phyloP scores from a whole-genome alignment of 2,113 vertebrate genomes.

The Apus apus region DNA sequence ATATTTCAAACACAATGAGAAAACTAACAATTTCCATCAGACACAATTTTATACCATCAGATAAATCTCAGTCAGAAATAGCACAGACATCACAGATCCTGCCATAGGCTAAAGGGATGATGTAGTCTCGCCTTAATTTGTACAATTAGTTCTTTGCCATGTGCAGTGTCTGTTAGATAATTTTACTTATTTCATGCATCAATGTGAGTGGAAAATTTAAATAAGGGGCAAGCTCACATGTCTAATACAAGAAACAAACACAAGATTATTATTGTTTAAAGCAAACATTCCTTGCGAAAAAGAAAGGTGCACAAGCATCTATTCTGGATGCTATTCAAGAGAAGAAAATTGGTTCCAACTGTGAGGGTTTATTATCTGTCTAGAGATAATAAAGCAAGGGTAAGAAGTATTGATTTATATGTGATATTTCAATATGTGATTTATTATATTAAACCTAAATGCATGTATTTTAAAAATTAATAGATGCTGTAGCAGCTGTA shows the following conservation, averaged over 20 bases:
- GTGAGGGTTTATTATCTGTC: background rate
- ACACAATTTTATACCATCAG: constrained; percentile 6
- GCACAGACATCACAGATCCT: background rate
- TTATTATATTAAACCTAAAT: background rate
- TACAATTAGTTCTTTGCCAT: background rate
- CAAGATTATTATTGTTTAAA: background rate
- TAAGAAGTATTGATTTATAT: background rate
- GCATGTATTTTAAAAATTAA: background rate
- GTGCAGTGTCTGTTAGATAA: background rate
- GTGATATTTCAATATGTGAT: background rate
- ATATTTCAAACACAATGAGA: constrained; percentile 8
- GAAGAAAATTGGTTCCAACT: background rate
- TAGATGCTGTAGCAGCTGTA: background rate
- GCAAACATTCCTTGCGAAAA: background rate
- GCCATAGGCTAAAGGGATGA: background rate
- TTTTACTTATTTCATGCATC: background rate
- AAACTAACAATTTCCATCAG: constrained; percentile 20
- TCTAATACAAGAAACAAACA: background rate
- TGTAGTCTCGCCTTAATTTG: background rate
- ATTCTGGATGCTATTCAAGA: background rate
- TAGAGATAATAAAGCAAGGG: background rate
- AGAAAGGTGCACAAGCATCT: background rate
- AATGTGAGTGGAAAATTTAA: background rate
- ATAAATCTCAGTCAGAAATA: background rate
- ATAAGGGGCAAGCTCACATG: background rate